phyloP scores from a whole-genome alignment of 2,113 vertebrate genomes.

The Phylloscopus trochilus region DNA sequence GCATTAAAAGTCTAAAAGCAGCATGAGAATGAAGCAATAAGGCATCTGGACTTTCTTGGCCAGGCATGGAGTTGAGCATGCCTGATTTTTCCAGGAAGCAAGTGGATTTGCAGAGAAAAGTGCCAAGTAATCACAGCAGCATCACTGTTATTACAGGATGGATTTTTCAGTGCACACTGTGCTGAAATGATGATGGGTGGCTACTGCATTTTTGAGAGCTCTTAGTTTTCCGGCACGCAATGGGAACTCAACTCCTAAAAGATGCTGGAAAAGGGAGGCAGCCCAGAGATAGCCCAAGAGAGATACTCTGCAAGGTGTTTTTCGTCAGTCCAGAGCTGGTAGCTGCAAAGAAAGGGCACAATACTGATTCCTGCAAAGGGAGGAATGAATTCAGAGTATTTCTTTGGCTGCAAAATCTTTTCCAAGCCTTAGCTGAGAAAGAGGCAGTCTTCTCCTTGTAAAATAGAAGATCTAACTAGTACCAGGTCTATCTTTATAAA shows the following conservation, averaged over 20 bases:
- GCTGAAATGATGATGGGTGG: background rate
- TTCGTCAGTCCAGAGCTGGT: background rate
- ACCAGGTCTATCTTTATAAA: background rate
- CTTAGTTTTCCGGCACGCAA: background rate
- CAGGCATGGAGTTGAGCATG: background rate
- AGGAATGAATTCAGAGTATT: background rate
- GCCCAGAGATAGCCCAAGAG: background rate
- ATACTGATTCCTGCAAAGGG: background rate
- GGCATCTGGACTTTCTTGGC: slow-evolving; percentile 49
- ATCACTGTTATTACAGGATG: background rate
- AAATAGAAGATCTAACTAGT: background rate
- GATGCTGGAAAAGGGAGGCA: background rate
- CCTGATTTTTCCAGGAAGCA: slow-evolving; percentile 48
- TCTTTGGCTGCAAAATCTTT: background rate
- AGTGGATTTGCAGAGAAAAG: slow-evolving; percentile 39
- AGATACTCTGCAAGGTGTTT: background rate
- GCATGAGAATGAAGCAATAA: slow-evolving; percentile 16
- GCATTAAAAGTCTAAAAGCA: background rate
- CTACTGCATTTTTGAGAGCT: background rate
- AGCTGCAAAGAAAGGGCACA: background rate
- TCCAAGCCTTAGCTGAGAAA: background rate
- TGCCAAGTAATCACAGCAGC: slow-evolving; percentile 16
- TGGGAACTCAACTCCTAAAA: background rate
- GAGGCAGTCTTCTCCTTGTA: background rate
- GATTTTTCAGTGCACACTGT: background rate